Conservation (phyloP, 2,888 invertebrate genomes). For the Ormyrus pomaceus region DNA sequence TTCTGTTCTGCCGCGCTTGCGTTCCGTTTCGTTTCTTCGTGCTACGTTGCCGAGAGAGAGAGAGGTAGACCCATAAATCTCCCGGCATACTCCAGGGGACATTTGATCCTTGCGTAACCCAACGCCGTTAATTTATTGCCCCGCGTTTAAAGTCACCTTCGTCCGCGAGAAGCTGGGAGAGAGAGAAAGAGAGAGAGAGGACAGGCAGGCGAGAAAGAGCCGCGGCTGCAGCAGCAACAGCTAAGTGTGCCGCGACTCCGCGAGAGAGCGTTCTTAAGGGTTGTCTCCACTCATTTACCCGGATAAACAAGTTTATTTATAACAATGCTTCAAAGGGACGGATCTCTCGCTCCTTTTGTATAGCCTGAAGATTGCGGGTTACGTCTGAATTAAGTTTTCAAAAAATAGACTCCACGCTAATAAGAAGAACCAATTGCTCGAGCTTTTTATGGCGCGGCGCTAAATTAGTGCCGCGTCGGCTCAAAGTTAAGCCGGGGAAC, state of each 20-base stretch:
- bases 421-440: slow-evolving; percentile 6
- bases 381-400: slow-evolving; percentile 8
- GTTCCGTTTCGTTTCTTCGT: slow-evolving; percentile 71
- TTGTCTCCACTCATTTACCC: slow-evolving; percentile 43
- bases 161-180: slow-evolving; percentile 63
- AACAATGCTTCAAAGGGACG: slow-evolving; percentile 12
- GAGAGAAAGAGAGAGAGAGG: slow-evolving; percentile 45
- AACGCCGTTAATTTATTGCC: slow-evolving; percentile 76
- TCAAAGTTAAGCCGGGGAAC: slow-evolving; percentile 16
- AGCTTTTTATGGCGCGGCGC: background rate
- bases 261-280: slow-evolving; percentile 6
- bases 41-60: slow-evolving; percentile 55
- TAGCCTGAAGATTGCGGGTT: background rate
- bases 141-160: slow-evolving; percentile 75
- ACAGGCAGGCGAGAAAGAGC: background rate
- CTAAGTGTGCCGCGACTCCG: slow-evolving; percentile 16
- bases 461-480: slow-evolving; percentile 22
- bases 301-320: slow-evolving; percentile 48
- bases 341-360: background rate
- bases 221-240: slow-evolving; percentile 9
- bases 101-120: slow-evolving; percentile 77
- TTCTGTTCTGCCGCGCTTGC: slow-evolving; percentile 58
- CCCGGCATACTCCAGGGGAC: slow-evolving; percentile 75
- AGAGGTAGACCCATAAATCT: slow-evolving; percentile 75
- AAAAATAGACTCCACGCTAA: background rate